Conservation (phyloP, 2,888 invertebrate species). For the Agrochola circellaris region DNA sequence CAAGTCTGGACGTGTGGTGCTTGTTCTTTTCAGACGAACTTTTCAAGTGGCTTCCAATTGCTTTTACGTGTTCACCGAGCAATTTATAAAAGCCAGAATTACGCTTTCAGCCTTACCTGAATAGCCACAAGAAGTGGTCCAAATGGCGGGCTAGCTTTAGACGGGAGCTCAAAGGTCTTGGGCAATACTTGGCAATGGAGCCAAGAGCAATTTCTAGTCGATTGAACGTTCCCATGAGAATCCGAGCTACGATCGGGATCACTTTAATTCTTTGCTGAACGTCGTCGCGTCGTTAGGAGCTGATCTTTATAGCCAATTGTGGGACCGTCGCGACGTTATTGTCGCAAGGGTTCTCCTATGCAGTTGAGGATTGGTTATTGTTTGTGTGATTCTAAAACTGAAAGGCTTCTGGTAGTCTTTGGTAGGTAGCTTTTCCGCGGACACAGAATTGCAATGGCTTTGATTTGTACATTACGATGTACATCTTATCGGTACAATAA, state of each 20-base stretch:
- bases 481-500: not conserved
- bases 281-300: conserved; percentile 35
- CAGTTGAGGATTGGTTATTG: not conserved
- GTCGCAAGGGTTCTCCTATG: not conserved
- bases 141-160: conserved; percentile 52
- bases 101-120: conserved; percentile 50
- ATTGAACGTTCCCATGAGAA: conserved; percentile 51
- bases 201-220: conserved; percentile 62
- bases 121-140: conserved; percentile 52
- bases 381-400: not conserved
- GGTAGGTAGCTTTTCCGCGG: too few relatives aligned
- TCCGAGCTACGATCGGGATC: conserved; percentile 41
- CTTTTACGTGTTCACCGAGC: conserved; percentile 48
- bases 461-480: not conserved
- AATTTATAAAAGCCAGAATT: conserved; percentile 49
- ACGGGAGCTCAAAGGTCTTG: conserved; percentile 41
- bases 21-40: conserved; percentile 24
- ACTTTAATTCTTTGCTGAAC: conserved; percentile 54
- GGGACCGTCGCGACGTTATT: not conserved
- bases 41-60: conserved; percentile 45
- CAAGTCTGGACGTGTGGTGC: not conserved
- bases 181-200: conserved; percentile 57
- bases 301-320: conserved; percentile 47
- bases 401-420: not conserved
- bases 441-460: not conserved